phyloP scores from a whole-genome alignment of 2,113 vertebrate genomes.

The Limanda limanda region DNA sequence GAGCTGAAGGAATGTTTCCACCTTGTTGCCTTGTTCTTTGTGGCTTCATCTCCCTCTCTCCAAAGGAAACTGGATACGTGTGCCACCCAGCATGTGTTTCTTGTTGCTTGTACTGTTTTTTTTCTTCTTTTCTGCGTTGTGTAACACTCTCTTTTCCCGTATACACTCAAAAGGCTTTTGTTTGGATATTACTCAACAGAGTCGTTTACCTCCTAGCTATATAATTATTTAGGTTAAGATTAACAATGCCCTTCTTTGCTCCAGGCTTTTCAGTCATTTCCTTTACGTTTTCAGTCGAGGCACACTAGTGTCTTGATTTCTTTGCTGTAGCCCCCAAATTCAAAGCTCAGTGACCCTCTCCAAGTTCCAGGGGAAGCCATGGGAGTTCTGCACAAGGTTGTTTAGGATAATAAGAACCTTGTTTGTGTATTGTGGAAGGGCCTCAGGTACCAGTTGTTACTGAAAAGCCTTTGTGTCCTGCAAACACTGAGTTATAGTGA shows the following conservation, averaged over 20 bases:
- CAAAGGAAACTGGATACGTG: conserved; percentile 71
- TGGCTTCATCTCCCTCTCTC: conserved; percentile 49
- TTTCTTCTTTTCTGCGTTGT: conserved; percentile 45
- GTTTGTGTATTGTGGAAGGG: conserved; percentile 36
- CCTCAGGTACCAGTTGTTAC: conserved; percentile 59
- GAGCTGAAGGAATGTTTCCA: conserved; percentile 73
- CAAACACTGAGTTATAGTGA: conserved; percentile 28
- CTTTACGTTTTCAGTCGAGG: not conserved
- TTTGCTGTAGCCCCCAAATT: conserved; percentile 31
- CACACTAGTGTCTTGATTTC: conserved; percentile 3
- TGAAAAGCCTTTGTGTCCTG: conserved; percentile 55
- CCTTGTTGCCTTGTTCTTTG: conserved; percentile 67
- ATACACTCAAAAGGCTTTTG: conserved; percentile 69
- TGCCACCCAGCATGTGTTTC: conserved; percentile 70
- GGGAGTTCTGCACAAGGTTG: conserved; percentile 40
- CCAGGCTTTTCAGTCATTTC: not conserved
- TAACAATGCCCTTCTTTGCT: conserved; percentile 28
- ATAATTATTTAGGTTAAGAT: conserved; percentile 65
- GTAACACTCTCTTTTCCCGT: conserved; percentile 62
- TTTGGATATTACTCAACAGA: conserved; percentile 57
- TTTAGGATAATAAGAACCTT: conserved; percentile 53
- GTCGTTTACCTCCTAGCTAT: conserved; percentile 55
- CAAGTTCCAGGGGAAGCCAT: conserved; percentile 49
- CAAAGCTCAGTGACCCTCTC: conserved; percentile 50
- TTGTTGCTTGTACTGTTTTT: conserved; percentile 52